Evolutionary conservation across 2,888 invertebrate genomes (phyloP), one percentile per base, ranked within the genome.

Genomic region (Pyrrhia umbra): DNA sequence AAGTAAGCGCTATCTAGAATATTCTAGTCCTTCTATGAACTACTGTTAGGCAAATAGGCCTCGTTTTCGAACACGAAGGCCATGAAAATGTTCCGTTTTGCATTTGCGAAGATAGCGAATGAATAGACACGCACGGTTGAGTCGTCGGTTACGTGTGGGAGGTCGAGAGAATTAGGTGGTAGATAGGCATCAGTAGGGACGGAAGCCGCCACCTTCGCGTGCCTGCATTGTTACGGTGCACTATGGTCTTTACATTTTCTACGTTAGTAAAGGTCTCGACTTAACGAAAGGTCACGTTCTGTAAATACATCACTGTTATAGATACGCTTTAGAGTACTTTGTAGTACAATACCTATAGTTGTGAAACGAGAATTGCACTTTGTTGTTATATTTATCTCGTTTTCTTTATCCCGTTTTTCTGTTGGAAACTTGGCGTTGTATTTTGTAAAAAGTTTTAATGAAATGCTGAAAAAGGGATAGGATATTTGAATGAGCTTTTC

Each of bases 211-310:
- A 74, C 82, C 83, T 80, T 87, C 79, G 86, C 86, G 86, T 87
- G 86, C 83, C 77, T 83, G 85, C 84, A 85, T 77, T 80, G 80
- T 82, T 80, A 75, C 72, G 68, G 69, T 88, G 86, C 87, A 86
- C 79, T 76, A 68, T 58, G 75, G 77, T 72, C 77, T 77, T 72
- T 46, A 78, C 74, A 81, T 77, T 77, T 75, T 74, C 77, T 62
- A 80, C 66, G 57, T 69, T 73, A 66, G 63, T 66, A 83, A 85
- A 85, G 85, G 83, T 83, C 81, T 76, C 68, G 47, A 70, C 47
- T 67, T 57, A 69, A 67, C 43, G 54, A 86, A 88, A 90, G 90
- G 90, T 87, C 88, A 85, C 57, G 73, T 72, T 77, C 81, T 77
- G 79, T 82, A 86, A 88, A 89, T 88, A 85, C 79, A 83, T 79